phyloP scores from a whole-genome alignment of 2,113 vertebrate genomes.

The Antechinus flavipes region DNA sequence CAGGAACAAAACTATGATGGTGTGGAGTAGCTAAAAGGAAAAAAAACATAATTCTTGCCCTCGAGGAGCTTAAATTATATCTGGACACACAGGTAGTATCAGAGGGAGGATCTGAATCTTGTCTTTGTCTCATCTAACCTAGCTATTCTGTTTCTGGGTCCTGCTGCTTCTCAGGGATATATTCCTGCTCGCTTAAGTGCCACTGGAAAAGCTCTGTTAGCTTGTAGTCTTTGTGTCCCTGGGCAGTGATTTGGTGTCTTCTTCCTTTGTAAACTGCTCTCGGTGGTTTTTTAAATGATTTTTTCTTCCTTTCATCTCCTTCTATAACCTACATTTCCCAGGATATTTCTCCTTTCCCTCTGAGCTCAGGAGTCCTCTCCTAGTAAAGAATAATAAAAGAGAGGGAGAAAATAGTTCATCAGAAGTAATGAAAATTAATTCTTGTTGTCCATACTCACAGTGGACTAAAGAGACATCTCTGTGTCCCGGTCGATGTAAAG shows the following conservation, averaged over 20 bases:
- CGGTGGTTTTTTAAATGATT: background rate
- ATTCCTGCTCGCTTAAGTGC: background rate
- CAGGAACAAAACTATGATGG: too few species aligned
- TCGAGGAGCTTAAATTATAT: background rate
- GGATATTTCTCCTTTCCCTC: background rate
- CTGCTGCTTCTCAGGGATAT: background rate
- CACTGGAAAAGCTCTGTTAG: background rate
- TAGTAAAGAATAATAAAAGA: background rate
- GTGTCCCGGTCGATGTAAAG: too few species aligned
- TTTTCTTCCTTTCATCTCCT: background rate
- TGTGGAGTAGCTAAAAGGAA: background rate
- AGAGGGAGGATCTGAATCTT: background rate
- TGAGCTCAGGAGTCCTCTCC: background rate
- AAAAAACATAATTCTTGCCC: background rate
- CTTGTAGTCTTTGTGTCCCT: background rate
- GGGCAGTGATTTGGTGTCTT: background rate
- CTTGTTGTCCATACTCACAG: too few species aligned
- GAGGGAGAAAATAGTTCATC: background rate
- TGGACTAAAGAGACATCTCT: too few species aligned
- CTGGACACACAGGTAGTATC: background rate
- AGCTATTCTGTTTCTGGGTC: background rate
- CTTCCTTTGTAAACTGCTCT: background rate
- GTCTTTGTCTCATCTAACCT: background rate
- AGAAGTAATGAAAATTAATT: background rate
- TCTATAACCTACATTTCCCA: background rate